These are phyloP conservation scores for Yponomeuta plumbellus DNA, from an alignment of 2,888 invertebrate species.

Conservation along the genomic window DNA sequence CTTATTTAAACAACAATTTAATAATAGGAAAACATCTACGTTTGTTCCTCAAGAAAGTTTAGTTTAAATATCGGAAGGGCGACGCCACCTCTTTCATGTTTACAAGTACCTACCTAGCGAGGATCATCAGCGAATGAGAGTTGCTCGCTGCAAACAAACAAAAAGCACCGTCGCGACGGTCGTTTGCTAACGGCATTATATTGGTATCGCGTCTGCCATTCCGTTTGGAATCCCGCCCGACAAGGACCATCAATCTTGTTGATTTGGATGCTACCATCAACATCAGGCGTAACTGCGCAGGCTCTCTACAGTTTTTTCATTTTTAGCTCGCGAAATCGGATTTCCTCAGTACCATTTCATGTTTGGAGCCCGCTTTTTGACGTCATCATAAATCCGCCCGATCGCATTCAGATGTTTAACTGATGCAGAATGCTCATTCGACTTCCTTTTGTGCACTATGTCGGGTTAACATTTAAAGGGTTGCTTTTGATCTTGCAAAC, in stretches of 20 bases:
- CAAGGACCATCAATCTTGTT: conserved; percentile 18
- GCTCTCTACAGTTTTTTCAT: conserved; percentile 4
- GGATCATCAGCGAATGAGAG: conserved; percentile 7
- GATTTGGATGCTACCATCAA: conserved; percentile 17
- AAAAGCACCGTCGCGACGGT: not conserved
- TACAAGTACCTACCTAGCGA: not conserved
- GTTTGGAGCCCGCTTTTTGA: conserved; percentile 7
- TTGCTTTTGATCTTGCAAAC: not conserved
- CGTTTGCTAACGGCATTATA: conserved; percentile 3
- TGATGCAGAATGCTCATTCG: not conserved
- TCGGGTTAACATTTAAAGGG: not conserved
- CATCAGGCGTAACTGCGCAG: conserved; percentile 17
- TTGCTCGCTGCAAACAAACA: not conserved
- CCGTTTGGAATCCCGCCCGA: conserved; percentile 3
- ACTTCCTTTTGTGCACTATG: not conserved
- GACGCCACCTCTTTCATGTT: conserved; percentile 6
- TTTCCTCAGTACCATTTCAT: not conserved
- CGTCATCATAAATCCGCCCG: conserved; percentile 4
- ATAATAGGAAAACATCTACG: too few species aligned
- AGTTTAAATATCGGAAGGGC: not conserved
- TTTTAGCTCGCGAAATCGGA: not conserved
- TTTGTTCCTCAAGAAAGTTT: not conserved
- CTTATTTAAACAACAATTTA: too few species aligned
- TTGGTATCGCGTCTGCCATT: not conserved
- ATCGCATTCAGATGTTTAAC: not conserved